Percentiles rank a stretch among this genome's conserved stretches.
Conservation (phyloP, 64 coral and sea anemone genomes). For the Acropora yongei region DNA sequence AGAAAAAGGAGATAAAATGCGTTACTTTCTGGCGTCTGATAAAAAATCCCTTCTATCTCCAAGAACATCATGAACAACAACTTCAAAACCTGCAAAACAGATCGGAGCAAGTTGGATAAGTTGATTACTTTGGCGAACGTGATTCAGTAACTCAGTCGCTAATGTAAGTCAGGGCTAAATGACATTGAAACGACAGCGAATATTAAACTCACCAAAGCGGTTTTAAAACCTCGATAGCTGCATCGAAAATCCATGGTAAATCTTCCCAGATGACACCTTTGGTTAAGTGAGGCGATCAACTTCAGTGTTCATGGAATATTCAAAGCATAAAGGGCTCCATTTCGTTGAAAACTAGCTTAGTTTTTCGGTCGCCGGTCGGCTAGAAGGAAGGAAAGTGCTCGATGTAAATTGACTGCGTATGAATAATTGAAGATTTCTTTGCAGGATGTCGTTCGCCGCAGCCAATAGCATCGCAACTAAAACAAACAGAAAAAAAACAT, state of each 20-base stretch:
- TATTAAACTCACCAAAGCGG: slow-evolving; percentile 23
- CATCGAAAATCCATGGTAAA: background rate
- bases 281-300: background rate
- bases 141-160: background rate
- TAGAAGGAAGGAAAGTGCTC: background rate
- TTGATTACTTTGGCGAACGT: background rate
- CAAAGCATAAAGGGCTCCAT: background rate
- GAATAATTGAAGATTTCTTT: slow-evolving; percentile 30
- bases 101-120: background rate
- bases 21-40: slow-evolving; percentile 2
- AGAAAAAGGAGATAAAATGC: background rate
- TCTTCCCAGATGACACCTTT: background rate
- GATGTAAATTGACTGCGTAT: slow-evolving; percentile 28
- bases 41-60: background rate
- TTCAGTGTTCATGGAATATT: background rate
- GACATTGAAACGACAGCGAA: background rate
- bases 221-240: background rate
- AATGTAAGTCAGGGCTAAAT: background rate
- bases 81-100: slow-evolving; percentile 27
- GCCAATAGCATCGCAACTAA: background rate
- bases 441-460: background rate
- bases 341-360: background rate
- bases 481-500: slow-evolving; percentile 21
- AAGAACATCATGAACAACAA: background rate
- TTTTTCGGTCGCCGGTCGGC: slow-evolving; percentile 6